Evolutionary conservation across 2,888 invertebrate genomes (phyloP), one percentile per base, ranked within the genome.

Genomic region (Neuroscelio doddi): DNA sequence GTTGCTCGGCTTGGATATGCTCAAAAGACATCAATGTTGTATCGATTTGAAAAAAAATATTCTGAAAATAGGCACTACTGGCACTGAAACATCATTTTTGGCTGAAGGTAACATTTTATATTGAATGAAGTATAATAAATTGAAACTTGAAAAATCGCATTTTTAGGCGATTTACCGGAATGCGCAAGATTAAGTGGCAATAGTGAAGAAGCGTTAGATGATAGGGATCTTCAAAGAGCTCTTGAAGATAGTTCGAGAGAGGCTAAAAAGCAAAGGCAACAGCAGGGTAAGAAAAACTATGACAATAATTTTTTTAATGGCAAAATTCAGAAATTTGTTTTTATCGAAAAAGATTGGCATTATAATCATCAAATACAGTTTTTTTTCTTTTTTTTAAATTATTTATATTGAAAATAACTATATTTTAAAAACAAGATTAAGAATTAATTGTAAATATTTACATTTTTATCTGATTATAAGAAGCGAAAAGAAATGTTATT

Each of bases 1-100:
- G 96, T 86, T 99, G 56, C 87, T 99, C 9, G 99, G 99, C 0
- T 87, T 99, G 51, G 98, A 99, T 80, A 98, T 98, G 97, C 88
- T 99, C 0, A 96, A 95, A 86, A 87, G 98, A 75, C 98, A 98
- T 88, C 97, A 97, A 89, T 98, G 97, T 85, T 92, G 92, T 73
- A 96, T 98, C 74, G 97, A 98, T 85, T 86, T 99, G 74, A 93
- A 93, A 81, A 88, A 89, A 41, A 97, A 96, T 85, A 89, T 95
- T 1, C 87, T 98, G 26, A 89, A 90, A 68, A 98, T 98, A 77
- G 98, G 98, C 29, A 98, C 98, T 0, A 97, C 97, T 0, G 95
- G 95, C 26, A 95, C 95, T 0, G 93, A 94, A 82, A 97, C 98
- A 0, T 86, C 88, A 0, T 98, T 98, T 85, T 87, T 98, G 70